Evolutionary conservation across 2,888 invertebrate species (phyloP).

Genomic region (Allolobophora icterica): DNA sequence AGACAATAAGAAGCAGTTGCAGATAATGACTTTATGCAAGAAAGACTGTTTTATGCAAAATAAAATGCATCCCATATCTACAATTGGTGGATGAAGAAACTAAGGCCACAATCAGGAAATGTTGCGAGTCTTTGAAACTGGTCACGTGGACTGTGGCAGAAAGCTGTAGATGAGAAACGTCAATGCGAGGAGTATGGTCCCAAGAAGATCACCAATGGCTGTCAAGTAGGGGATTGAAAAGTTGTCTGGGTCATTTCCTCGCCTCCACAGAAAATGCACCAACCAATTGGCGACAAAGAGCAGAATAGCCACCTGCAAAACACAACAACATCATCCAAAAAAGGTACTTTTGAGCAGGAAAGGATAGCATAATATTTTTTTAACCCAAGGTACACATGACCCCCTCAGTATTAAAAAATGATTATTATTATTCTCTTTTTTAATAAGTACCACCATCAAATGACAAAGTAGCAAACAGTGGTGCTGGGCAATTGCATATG

Average conservation of each 20-base stretch:
- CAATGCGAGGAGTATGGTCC: constrained; percentile 71
- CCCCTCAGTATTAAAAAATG: no score
- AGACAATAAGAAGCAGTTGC: background rate
- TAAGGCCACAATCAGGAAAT: background rate
- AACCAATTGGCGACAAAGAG: constrained; percentile 85
- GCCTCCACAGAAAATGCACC: constrained; percentile 86
- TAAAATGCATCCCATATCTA: background rate
- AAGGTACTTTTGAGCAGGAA: no score
- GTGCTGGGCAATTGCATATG: no score
- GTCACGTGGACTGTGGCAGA: constrained; percentile 15
- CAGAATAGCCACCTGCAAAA: constrained; percentile 78
- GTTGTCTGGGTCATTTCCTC: constrained; percentile 89
- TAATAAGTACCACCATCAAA: no score
- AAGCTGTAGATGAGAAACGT: constrained; percentile 59
- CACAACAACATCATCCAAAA: background rate
- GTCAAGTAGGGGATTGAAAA: constrained; percentile 92
- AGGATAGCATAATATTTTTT: no score
- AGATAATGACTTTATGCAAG: background rate
- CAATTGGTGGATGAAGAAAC: background rate
- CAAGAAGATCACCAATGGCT: constrained; percentile 88
- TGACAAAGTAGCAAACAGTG: no score
- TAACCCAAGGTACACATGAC: background rate
- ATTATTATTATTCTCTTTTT: no score
- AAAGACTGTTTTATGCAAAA: background rate
- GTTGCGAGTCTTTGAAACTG: background rate